These are phyloP conservation scores for Turdus rufiventris DNA, from an alignment of 2,113 vertebrate species.

Conservation along the genomic window DNA sequence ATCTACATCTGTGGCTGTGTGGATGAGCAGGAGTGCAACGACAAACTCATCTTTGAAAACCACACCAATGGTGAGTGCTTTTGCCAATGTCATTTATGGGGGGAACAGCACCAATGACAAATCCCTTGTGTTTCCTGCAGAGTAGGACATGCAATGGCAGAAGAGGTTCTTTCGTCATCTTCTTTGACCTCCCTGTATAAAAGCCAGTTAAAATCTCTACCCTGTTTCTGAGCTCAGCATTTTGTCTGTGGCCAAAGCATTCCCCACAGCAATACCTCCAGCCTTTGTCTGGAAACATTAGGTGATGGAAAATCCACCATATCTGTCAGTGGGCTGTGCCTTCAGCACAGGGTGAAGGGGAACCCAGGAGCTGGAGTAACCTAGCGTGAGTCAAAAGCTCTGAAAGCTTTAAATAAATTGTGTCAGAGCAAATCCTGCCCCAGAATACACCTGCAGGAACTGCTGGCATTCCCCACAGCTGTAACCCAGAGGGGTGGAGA, in stretches of 20 bases:
- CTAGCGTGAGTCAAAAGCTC: neutral
- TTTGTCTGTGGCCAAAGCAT: neutral
- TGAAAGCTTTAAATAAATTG: neutral
- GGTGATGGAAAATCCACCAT: neutral
- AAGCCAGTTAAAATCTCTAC: neutral
- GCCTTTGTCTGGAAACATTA: neutral
- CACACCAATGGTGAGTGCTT: constrained; percentile 74
- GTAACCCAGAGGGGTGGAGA: neutral
- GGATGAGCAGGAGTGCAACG: constrained; percentile 85
- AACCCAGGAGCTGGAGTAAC: neutral
- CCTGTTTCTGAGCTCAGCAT: rapidly evolving
- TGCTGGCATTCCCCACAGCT: rapidly evolving
- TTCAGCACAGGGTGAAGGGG: neutral
- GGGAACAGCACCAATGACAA: rapidly evolving
- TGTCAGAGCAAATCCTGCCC: neutral
- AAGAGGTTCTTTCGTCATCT: neutral
- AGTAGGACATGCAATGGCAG: neutral
- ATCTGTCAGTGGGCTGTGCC: neutral
- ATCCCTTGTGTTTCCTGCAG: neutral
- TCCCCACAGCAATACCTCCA: neutral
- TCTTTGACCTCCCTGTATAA: neutral
- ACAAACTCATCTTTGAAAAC: constrained; percentile 85
- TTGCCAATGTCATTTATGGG: rapidly evolving
- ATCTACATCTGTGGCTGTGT: constrained; percentile 82
- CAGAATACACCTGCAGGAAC: neutral